phyloP scores from a whole-genome alignment of 2,113 vertebrate genomes.

The Caloenas nicobarica region DNA sequence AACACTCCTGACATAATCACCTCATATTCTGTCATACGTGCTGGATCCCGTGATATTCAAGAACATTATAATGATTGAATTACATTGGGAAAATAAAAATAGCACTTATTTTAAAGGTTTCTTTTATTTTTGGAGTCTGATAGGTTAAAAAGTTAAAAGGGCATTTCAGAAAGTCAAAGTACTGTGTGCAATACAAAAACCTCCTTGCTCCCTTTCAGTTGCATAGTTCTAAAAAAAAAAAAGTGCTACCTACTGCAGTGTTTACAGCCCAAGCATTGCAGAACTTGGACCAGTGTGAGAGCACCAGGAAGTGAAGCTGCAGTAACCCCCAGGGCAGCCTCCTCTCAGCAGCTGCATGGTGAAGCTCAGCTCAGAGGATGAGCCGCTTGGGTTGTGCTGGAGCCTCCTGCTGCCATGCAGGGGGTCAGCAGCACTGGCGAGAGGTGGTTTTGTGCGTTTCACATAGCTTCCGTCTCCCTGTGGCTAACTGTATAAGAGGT shows the following conservation, averaged over 20 bases:
- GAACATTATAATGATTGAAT: not conserved
- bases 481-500: not conserved
- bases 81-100: not conserved
- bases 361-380: not conserved
- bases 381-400: not conserved
- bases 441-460: not conserved
- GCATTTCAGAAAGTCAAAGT: not conserved
- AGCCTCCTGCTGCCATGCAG: not conserved
- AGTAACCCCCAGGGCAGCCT: not conserved
- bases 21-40: not conserved
- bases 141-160: not conserved
- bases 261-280: not conserved
- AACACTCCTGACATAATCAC: not conserved
- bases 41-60: not conserved
- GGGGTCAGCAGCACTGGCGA: not conserved
- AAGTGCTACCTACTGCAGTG: not conserved
- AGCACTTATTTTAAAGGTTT: conserved; percentile 3
- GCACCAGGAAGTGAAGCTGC: not conserved
- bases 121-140: not conserved
- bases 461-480: not conserved
- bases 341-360: not conserved
- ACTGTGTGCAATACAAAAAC: conserved; percentile 20
- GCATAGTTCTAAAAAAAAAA: not conserved
- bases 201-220: not conserved
- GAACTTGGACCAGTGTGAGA: not conserved